Evolutionary conservation across 2,797 vertebrate species (phyloP).

Genomic region (Tauraco hartlaubi): DNA sequence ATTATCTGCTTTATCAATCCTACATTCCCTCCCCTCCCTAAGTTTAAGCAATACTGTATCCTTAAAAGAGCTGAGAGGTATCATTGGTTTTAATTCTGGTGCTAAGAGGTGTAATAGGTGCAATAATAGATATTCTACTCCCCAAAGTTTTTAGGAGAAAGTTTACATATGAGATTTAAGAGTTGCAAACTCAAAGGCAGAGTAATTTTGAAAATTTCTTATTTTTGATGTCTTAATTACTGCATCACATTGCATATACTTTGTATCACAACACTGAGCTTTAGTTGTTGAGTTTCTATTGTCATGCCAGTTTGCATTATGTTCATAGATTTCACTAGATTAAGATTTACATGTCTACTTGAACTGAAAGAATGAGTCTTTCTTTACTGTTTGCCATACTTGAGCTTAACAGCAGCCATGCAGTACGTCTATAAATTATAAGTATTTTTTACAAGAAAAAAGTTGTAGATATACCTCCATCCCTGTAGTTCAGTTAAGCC

Average conservation of each 20-base stretch:
- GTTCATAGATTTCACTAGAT: background rate
- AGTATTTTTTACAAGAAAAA: background rate
- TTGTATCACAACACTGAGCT: background rate
- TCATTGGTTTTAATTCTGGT: background rate
- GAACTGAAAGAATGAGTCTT: background rate
- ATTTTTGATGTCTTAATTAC: background rate
- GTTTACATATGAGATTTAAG: background rate
- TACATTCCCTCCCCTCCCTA: background rate
- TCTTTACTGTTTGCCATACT: background rate
- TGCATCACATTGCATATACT: background rate
- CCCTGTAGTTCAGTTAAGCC: background rate
- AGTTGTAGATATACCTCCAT: background rate
- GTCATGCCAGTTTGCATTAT: background rate
- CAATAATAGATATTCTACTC: background rate
- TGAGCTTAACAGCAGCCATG: background rate
- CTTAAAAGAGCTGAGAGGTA: background rate
- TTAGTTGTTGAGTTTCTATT: background rate
- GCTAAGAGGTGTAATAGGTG: background rate
- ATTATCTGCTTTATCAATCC: background rate
- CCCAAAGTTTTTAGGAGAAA: background rate
- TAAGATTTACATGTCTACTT: background rate
- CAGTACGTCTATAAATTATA: background rate
- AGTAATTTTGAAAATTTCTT: background rate
- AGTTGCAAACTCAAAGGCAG: background rate
- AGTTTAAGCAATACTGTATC: background rate